Evolutionary conservation across 2,113 vertebrate species (phyloP), one percentile per base, ranked within the genome.

Genomic region (Lathamus discolor): DNA sequence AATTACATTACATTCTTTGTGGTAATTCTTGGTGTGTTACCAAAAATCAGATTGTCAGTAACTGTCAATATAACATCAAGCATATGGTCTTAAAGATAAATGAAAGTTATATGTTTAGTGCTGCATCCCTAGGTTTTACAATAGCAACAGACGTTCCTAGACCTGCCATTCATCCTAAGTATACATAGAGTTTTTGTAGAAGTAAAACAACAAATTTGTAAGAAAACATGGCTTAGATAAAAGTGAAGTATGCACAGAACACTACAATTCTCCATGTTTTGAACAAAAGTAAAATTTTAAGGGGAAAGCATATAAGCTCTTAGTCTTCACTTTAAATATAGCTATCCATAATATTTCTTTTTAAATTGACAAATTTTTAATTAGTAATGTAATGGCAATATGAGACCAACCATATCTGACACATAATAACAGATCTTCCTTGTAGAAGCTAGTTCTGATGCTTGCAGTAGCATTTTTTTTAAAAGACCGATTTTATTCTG

Each of bases 401-500:
- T 76, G 35, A 72, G 23, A 76, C 37, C 11, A 54, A 31, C 7
- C 17, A 0, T 63, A 68, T 59, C 25, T 73, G 37, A 41, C 10
- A 67, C 41, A 51, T 0, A 51, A 28, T 23, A 89, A 7, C 5
- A 68, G 19, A 33, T 68, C 8, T 17, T 70, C 49, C 28, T 51
- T 5, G 10, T 49, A 49, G 10, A 88, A 43, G 13, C 2, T 52
- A 48, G 5, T 59, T 84, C 9, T 44, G 13, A 35, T 23, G 2
- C 4, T 33, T 70, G 4, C 14, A 57, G n/a, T 23, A 86, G 0
- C 6, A 17, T 10, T 27, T 46, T 67, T 35, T 29, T 31, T 1
- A 1, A 43, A 62, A 20, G 48, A 52, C 13, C 0, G 0, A n/a
- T 44, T 74, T 51, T 61, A 35, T 59, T 73, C 19, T 74, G 20